These are phyloP conservation scores for Ptychadena robeensis DNA, from an alignment of 2,797 vertebrate species.

Conservation along the genomic window DNA sequence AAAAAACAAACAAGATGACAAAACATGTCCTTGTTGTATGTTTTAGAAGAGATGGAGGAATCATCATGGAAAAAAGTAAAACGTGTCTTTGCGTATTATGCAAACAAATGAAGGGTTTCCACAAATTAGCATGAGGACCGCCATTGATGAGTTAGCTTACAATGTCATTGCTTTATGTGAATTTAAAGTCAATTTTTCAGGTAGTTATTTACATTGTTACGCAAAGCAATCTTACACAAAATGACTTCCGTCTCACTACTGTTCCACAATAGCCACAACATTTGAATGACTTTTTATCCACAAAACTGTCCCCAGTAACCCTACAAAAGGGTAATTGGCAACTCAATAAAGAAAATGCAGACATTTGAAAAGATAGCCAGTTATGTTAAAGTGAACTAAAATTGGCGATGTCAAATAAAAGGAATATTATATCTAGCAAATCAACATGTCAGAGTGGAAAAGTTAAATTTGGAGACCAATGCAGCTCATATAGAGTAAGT, in stretches of 20 bases:
- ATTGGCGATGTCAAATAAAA: too few relatives aligned
- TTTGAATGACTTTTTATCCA: not conserved
- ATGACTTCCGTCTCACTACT: not conserved
- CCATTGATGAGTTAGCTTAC: not conserved
- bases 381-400: too few relatives aligned
- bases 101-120: conserved; percentile 22
- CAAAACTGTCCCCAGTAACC: not conserved
- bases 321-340: not conserved
- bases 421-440: too few relatives aligned
- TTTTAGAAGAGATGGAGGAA: too few relatives aligned
- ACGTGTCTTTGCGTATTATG: conserved; percentile 1
- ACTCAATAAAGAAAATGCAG: too few relatives aligned
- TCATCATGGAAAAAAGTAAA: not conserved
- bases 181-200: not conserved
- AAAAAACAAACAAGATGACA: too few relatives aligned
- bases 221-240: not conserved
- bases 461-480: too few relatives aligned
- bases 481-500: too few relatives aligned
- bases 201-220: not conserved
- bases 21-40: too few relatives aligned
- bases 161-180: not conserved
- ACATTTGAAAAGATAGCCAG: too few relatives aligned
- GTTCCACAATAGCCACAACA: not conserved
- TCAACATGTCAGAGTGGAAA: too few relatives aligned
- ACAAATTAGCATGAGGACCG: not conserved